Evolutionary conservation across 1,140 invertebrate species (phyloP).

Genomic region (Drosophila lini): DNA sequence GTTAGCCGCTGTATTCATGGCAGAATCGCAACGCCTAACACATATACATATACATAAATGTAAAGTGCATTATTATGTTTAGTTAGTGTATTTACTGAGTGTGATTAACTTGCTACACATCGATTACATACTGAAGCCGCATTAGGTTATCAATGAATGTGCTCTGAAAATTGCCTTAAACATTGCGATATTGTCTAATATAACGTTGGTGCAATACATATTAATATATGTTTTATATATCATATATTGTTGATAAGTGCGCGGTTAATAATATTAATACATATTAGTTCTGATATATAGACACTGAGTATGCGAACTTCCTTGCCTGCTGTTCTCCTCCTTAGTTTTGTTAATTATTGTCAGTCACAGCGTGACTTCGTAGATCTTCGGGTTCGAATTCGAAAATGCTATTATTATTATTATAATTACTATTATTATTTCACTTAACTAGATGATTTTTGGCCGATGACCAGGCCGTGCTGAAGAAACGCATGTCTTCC

Average conservation of each 20-base stretch:
- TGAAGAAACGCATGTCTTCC: conserved; percentile 74
- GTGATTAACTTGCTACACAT: conserved; percentile 75
- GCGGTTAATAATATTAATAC: conserved; percentile 42
- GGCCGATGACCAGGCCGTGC: conserved; percentile 44
- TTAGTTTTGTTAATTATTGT: conserved; percentile 79
- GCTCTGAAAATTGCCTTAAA: conserved; percentile 68
- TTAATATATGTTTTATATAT: conserved; percentile 47
- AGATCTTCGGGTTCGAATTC: conserved; percentile 34
- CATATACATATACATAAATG: conserved; percentile 82
- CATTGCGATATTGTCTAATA: conserved; percentile 27
- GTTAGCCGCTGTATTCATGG: conserved; percentile 73
- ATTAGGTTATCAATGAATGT: conserved; percentile 76
- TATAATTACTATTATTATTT: conserved; percentile 40
- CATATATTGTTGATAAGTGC: conserved; percentile 38
- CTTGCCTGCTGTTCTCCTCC: conserved; percentile 43
- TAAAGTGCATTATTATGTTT: conserved; percentile 58
- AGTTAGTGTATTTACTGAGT: conserved; percentile 29
- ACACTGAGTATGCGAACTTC: conserved; percentile 62
- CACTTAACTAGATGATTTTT: conserved; percentile 44
- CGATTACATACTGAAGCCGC: conserved; percentile 72
- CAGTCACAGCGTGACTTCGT: conserved; percentile 79
- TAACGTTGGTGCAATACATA: conserved; percentile 71
- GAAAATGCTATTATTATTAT: conserved; percentile 35
- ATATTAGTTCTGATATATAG: conserved; percentile 54
- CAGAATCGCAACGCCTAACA: conserved; percentile 80